Conservation (phyloP, 2,888 invertebrate genomes). For the Pemphredon lugubris region DNA sequence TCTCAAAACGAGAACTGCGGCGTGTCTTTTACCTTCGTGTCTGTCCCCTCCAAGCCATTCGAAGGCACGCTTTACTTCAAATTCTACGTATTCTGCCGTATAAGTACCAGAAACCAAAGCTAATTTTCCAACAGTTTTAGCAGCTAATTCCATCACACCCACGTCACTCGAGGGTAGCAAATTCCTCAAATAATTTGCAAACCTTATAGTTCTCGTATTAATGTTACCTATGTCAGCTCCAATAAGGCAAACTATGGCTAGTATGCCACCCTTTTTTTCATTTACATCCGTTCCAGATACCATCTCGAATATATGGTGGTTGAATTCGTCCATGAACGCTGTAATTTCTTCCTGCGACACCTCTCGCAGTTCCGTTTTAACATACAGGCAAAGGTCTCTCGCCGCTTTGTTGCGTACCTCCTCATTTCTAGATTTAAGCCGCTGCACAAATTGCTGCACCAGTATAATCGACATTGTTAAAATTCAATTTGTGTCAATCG, state of each 20-base stretch:
- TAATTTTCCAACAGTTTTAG: conserved; percentile 96
- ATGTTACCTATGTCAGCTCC: conserved; percentile 96
- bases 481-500: conserved; percentile 2
- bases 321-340: conserved; percentile 96
- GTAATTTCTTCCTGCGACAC: conserved; percentile 95
- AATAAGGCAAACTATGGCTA: conserved; percentile 96
- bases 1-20: conserved; percentile 94
- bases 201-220: conserved; percentile 93
- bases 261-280: conserved; percentile 97
- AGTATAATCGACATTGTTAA: conserved; percentile 83
- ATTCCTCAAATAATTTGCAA: conserved; percentile 95
- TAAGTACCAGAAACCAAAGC: conserved; percentile 96
- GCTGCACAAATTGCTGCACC: conserved; percentile 91
- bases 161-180: conserved; percentile 94
- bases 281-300: conserved; percentile 95
- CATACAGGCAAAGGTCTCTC: conserved; percentile 93
- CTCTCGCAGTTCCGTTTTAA: conserved; percentile 94
- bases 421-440: conserved; percentile 93
- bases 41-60: conserved; percentile 97
- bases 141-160: conserved; percentile 97
- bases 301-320: conserved; percentile 98
- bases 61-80: conserved; percentile 97
- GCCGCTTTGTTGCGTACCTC: conserved; percentile 93
- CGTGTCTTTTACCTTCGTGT: conserved; percentile 94
- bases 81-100: conserved; percentile 98